Evolutionary conservation across 1,140 invertebrate genomes (phyloP).

Genomic region (Antheraea pernyi): DNA sequence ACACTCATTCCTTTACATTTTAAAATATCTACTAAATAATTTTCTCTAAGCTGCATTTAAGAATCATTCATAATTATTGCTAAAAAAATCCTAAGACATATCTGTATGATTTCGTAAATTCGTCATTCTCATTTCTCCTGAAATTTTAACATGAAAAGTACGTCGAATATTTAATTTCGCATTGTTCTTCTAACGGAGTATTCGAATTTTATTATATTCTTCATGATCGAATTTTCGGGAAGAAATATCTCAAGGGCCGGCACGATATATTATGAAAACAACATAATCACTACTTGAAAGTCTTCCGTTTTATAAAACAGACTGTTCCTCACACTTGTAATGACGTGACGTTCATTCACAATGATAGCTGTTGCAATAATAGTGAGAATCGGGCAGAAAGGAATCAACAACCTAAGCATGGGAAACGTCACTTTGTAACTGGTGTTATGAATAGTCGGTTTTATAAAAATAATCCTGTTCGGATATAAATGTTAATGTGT

Average conservation of each 20-base stretch:
- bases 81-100: too few relatives aligned
- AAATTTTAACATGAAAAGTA: too few relatives aligned
- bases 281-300: constrained; percentile 13
- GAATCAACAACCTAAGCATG: neutral
- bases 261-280: neutral
- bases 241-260: neutral
- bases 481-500: neutral
- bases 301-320: constrained; percentile 10
- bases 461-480: neutral
- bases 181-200: neutral
- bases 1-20: too few relatives aligned
- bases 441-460: neutral
- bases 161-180: too few relatives aligned
- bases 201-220: neutral
- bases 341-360: neutral
- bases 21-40: too few relatives aligned
- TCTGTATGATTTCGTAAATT: too few relatives aligned
- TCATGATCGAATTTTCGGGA: constrained; percentile 2
- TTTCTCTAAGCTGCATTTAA: too few relatives aligned
- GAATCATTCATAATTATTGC: too few relatives aligned
- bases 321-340: constrained; percentile 4
- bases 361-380: neutral
- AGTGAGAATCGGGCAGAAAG: neutral
- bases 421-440: neutral
- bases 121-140: too few relatives aligned